Evolutionary conservation across 2,888 invertebrate species (phyloP).

Genomic region (Meteorus colon): DNA sequence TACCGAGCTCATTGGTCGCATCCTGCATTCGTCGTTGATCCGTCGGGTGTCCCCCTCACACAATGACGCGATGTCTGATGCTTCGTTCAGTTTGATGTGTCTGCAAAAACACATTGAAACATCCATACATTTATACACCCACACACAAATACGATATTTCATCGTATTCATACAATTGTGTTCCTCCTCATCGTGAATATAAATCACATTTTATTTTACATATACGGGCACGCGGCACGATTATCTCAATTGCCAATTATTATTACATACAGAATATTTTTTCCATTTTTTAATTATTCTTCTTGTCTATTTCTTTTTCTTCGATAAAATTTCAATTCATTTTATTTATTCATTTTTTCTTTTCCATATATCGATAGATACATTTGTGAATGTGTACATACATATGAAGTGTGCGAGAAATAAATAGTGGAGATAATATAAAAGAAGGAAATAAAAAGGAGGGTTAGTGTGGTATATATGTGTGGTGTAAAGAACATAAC

Average conservation of each 20-base stretch:
- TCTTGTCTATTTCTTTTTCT: background rate
- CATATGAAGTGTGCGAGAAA: background rate
- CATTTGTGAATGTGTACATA: background rate
- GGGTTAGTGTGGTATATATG: background rate
- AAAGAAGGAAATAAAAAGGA: background rate
- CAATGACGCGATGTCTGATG: constrained; percentile 56
- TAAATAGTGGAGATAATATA: background rate
- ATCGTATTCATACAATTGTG: background rate
- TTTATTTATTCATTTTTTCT: background rate
- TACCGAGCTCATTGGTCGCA: constrained; percentile 70
- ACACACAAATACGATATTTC: background rate
- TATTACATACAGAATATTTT: background rate
- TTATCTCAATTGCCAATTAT: background rate
- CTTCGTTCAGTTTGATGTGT: constrained; percentile 37
- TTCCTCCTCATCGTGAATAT: constrained; percentile 13
- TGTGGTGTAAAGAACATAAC: background rate
- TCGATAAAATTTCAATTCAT: background rate
- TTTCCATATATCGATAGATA: background rate
- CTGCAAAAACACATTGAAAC: constrained; percentile 36
- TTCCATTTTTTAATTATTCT: background rate
- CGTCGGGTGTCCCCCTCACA: constrained; percentile 57
- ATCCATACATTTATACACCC: too few species aligned
- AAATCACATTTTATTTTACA: background rate
- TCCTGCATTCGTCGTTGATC: constrained; percentile 67
- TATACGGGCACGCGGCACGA: background rate